phyloP scores from a whole-genome alignment of 1,140 invertebrate species.

The Tachypleus tridentatus region DNA sequence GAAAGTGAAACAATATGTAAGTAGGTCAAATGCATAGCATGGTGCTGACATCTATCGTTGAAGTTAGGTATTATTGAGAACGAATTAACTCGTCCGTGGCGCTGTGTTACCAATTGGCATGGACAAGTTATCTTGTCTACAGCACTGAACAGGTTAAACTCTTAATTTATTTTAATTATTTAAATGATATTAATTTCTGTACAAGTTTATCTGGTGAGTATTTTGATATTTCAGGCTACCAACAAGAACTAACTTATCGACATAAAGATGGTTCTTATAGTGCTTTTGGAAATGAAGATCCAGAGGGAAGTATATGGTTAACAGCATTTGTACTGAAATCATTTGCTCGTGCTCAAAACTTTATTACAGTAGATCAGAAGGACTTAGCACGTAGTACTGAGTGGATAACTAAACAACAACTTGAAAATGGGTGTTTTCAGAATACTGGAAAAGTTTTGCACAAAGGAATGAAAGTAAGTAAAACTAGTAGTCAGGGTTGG shows the following conservation, averaged over 20 bases:
- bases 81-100: too few species aligned
- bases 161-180: too few species aligned
- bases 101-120: too few species aligned
- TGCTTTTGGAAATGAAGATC: conserved; percentile 54
- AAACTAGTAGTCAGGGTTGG: too few species aligned
- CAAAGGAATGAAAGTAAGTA: conserved; percentile 11
- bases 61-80: too few species aligned
- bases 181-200: too few species aligned
- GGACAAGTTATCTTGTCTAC: too few species aligned
- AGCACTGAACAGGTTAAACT: too few species aligned
- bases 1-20: too few species aligned
- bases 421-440: conserved; percentile 20
- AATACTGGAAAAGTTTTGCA: not conserved
- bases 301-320: conserved; percentile 60
- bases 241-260: conserved; percentile 58
- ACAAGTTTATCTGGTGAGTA: too few species aligned
- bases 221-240: conserved; percentile 41
- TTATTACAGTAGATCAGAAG: conserved; percentile 49
- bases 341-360: conserved; percentile 48
- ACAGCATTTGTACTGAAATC: conserved; percentile 68
- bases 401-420: conserved; percentile 36
- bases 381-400: conserved; percentile 33
- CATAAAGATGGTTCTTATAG: conserved; percentile 66
- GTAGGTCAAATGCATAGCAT: too few species aligned
- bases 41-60: too few species aligned